Evolutionary conservation across 1,140 invertebrate species (phyloP).

Genomic region (Nymphalis io): DNA sequence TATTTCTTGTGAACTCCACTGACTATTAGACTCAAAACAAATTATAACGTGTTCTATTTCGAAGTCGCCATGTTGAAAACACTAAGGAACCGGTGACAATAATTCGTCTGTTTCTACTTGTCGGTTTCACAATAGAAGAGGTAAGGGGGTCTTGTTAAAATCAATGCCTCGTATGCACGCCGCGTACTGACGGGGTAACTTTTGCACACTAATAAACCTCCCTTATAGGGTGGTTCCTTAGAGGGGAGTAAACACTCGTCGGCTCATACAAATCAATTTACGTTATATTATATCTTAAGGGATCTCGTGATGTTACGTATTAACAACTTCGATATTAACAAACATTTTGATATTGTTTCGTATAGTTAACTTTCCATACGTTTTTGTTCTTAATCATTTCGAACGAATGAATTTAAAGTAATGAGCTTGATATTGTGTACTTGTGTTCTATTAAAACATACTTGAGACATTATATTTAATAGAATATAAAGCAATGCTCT

Average conservation of each 20-base stretch:
- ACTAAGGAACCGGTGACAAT: background rate
- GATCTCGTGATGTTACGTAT: background rate
- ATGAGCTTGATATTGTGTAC: no score
- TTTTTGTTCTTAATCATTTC: no score
- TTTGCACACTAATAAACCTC: conserved; percentile 2
- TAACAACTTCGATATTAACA: no score
- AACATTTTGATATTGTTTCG: no score
- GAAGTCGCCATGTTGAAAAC: background rate
- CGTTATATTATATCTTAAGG: background rate
- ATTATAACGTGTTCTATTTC: no score
- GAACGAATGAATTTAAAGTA: no score
- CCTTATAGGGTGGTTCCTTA: conserved; percentile 4
- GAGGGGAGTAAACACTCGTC: conserved; percentile 6
- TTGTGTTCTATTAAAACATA: no score
- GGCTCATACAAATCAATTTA: conserved; percentile 1
- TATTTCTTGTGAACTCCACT: no score
- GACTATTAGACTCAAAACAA: no score
- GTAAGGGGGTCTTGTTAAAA: conserved; percentile 5
- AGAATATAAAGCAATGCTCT: no score
- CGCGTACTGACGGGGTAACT: conserved; percentile 7
- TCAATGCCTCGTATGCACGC: conserved; percentile 3
- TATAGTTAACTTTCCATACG: no score
- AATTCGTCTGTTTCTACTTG: conserved; percentile 2
- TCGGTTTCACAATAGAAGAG: background rate
- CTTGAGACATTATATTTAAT: no score